Evolutionary conservation across 2,797 vertebrate genomes (phyloP).

Genomic region (Tangara arthus): DNA sequence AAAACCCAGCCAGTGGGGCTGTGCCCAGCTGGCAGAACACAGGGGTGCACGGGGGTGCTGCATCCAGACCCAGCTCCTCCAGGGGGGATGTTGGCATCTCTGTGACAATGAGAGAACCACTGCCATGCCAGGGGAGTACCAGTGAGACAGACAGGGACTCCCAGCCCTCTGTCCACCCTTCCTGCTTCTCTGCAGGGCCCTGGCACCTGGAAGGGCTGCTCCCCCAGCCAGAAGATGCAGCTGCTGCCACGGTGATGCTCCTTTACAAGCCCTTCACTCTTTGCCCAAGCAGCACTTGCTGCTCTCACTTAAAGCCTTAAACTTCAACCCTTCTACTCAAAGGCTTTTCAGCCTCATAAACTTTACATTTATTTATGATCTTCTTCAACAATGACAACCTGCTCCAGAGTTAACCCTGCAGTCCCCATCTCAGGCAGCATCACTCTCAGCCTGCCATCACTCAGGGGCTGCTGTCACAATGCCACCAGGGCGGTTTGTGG

Average conservation of each 20-base stretch:
- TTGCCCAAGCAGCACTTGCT: not conserved
- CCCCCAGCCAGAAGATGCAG: not conserved
- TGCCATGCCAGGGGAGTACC: fast-evolving
- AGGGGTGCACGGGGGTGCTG: not conserved
- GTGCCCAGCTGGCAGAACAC: not conserved
- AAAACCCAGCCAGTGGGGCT: not conserved
- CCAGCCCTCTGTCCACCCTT: fast-evolving
- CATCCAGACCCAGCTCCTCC: not conserved
- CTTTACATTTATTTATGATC: not conserved
- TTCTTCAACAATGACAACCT: not conserved
- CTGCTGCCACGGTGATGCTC: not conserved
- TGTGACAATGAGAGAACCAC: fast-evolving
- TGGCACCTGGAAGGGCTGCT: not conserved
- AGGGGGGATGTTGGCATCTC: not conserved
- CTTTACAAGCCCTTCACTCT: not conserved
- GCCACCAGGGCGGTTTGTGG: not conserved
- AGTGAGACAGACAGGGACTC: not conserved
- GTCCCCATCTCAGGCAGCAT: not conserved
- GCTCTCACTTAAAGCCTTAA: not conserved
- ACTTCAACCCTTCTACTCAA: not conserved
- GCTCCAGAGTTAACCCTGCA: not conserved
- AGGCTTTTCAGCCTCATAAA: not conserved
- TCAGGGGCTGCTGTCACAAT: not conserved
- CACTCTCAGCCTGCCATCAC: not conserved
- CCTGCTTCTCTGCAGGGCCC: not conserved